phyloP scores from a whole-genome alignment of 2,888 invertebrate genomes.

The Nomada ruficornis region DNA sequence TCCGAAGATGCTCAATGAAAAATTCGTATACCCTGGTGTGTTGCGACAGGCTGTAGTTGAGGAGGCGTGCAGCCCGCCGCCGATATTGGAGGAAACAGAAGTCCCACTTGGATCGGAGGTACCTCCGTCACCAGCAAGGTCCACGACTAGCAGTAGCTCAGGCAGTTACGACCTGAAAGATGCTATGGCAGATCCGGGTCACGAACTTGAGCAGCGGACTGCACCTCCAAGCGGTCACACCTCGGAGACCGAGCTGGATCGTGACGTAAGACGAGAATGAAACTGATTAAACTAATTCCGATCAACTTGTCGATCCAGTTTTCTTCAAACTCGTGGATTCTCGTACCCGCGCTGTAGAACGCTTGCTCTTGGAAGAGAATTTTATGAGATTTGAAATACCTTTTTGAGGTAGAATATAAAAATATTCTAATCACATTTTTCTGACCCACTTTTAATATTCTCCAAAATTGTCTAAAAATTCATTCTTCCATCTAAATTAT shows the following conservation, averaged over 20 bases:
- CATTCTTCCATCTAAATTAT: no score
- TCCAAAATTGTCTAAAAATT: neutral
- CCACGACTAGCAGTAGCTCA: conserved; percentile 82
- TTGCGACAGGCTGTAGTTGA: conserved; percentile 79
- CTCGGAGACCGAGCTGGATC: conserved; percentile 78
- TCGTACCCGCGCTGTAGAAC: neutral
- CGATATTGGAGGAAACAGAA: conserved; percentile 79
- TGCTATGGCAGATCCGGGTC: conserved; percentile 77
- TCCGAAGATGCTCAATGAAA: neutral
- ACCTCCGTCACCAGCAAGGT: conserved; percentile 78
- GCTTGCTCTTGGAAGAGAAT: neutral
- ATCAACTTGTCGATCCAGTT: conserved; percentile 3
- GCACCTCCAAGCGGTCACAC: conserved; percentile 75
- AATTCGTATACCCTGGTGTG: conserved; percentile 15
- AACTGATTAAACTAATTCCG: conserved; percentile 26
- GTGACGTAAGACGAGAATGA: conserved; percentile 72
- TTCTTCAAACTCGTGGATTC: neutral
- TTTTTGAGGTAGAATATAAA: no score
- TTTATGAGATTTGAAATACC: no score
- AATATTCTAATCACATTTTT: no score
- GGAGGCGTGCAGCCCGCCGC: conserved; percentile 79
- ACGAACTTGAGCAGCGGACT: conserved; percentile 71
- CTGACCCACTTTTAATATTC: no score
- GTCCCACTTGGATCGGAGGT: conserved; percentile 70
- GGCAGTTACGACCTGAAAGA: conserved; percentile 83